Base-by-base conservation (phyloP, 37 sponge, comb jelly and placozoan species). In the Chondrosia reniformis region DNA sequence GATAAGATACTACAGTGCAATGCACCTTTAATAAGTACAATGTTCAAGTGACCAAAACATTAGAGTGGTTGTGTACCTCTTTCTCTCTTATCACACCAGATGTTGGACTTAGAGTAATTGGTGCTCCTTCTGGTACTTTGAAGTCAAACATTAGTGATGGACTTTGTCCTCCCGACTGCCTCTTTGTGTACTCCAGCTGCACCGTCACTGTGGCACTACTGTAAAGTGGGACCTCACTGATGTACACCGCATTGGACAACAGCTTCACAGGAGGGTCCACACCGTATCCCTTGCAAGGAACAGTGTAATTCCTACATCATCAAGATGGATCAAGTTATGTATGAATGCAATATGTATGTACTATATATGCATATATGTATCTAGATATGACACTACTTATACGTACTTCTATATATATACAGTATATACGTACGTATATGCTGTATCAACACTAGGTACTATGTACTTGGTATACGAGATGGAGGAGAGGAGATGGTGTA, bases 181-280 rank as follows among this genome's bases (percentile, higher is more conserved):
- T 71, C 31, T 80, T 58, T 33, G 54, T 17, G 19, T 74, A 71
- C 25, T 38, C 55, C 33, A 81, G 77, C 44, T 90, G 90, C 55
- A 92, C 59, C 0, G 42, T 57, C 52, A 93, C 82, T 0, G 61
- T 74, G 37, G 71, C 43, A n/a, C 40, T 65, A 34, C 71, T 65
- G 30, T 79, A 66, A 39, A 96, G 34, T 31, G 88, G 64, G 17
- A 93, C 93, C 0, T 83, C 80, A 3, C 74, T 56, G 56, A 96
- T 93, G 46, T 75, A 31, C 37, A 96, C 67, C 33, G 41, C 45
- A 38, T 86, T 90, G 44, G 78, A 67, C 4, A 86, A 87, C 55
- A 96, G 81, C 64, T 74, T 45, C 56, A 96, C 67, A 4, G 85
- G 55, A 0, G 97, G 77, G 13, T 86, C 78, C 28, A 93, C 83